Base-by-base conservation (phyloP, 2,113 vertebrate genomes). In the Antechinus flavipes region DNA sequence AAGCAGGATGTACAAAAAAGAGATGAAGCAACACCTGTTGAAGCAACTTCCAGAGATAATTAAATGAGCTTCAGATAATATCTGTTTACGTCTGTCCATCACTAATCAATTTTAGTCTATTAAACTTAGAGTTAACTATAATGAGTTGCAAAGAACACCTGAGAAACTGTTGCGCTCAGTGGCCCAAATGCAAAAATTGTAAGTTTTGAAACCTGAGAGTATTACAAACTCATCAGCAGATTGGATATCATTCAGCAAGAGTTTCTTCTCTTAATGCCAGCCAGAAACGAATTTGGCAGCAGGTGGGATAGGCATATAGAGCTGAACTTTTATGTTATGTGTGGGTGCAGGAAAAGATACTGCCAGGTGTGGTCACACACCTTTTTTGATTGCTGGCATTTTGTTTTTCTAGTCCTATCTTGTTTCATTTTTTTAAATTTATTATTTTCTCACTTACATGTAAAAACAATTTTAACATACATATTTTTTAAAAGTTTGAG, bases 211-310 rank as follows among this genome's bases (percentile, higher is more conserved):
- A 5, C 49, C 2, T 1, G 0, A 42, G 12, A 89, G n/a, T 49
- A 90, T 11, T 10, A 2, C 27, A 0, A 54, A 27, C n/a, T 16
- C 25, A n/a, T 35, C 0, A 0, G 24, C 16, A 19, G 52, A 7
- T 24, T 2, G 16, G 10, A 23, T 8, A 0, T 52, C 0, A 3
- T 24, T 56, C 35, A 53, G 11, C 5, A 35, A 47, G 68, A 84
- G 16, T 84, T 84, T 42, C n/a, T 84, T 10, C 4, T 90, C 19
- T 30, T 50, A 42, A n/a, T 7, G 54, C 54, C 27, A 93, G 19
- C 1, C 0, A 35, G 58, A 90, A 19, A 9, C 2, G 49, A 30
- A 46, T 50, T 2, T 35, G 30, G 50, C 49, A 25, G 23, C 16
- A 26, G 25, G 52, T 2, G 0, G 23, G 2, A 11, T 27, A 50